Base-by-base conservation (phyloP, 2,888 invertebrate species). In the Eilema sororculum region DNA sequence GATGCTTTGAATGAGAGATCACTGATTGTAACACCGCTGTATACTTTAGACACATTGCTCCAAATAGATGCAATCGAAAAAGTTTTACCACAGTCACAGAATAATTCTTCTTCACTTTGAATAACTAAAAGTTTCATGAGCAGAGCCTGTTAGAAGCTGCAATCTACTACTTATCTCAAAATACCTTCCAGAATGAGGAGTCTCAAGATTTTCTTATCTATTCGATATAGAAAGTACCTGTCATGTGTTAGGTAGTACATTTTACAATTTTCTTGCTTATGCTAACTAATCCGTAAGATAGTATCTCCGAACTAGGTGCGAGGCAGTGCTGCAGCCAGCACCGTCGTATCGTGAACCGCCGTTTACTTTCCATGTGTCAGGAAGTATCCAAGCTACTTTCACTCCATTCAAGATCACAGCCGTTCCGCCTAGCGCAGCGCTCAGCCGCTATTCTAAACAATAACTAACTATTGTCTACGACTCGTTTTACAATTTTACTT, bases 351-450 rank as follows among this genome's bases (percentile, higher is more conserved):
- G 83, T 86, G 86, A 86, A 87, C 66, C 68, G 66, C 66, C 90
- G 88, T 87, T 91, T 91, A 91, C 94, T 95, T 94, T 95, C 94
- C 90, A 85, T 88, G 89, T 86, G 89, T 84, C 90, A 95, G 95
- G 95, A 94, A 95, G 93, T 91, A 87, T 87, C 86, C 81, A 83
- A 86, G 87, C 85, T 89, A 94, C 95, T 95, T 95, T 95, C 95
- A 92, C 95, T 94, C 91, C 90, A 93, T 94, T 93, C 93, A 94
- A 93, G 93, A 93, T 93, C 92, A 88, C 75, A 79, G 74, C 80
- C 80, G 92, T 92, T 92, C 90, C 91, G 90, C 90, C 88, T 87
- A 84, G 83, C 82, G 80, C 79, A 77, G 81, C 84, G 80, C 83
- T 74, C 80, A 80, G 78, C 76, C 81, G 73, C 72, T 62, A 71